Conservation (phyloP, 2,888 invertebrate species). For the Drosophila paramelanica region DNA sequence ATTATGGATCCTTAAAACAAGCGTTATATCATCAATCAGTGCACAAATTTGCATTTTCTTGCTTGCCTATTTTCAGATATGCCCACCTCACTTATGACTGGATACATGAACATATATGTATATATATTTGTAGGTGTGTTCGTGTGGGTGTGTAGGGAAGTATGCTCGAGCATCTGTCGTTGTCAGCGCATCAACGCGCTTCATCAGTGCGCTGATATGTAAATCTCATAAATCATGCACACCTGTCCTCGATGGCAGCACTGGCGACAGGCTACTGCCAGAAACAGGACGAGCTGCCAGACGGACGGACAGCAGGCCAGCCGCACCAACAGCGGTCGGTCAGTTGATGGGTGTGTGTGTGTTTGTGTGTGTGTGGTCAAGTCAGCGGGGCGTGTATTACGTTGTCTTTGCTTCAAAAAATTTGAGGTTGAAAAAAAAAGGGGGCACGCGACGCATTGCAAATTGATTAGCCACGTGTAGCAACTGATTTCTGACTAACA, state of each 20-base stretch:
- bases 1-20: constrained; percentile 33
- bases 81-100: not conserved
- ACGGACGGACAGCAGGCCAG: constrained; percentile 16
- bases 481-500: constrained; percentile 43
- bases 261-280: constrained; percentile 24
- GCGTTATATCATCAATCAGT: constrained; percentile 76
- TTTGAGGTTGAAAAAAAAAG: not conserved
- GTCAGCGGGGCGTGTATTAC: constrained; percentile 31
- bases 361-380: constrained; percentile 48
- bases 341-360: constrained; percentile 5
- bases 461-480: constrained; percentile 72
- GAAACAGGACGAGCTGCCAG: constrained; percentile 28
- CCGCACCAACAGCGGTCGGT: constrained; percentile 42
- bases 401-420: constrained; percentile 25
- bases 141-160: constrained; percentile 7
- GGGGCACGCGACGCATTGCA: constrained; percentile 34
- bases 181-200: constrained; percentile 79
- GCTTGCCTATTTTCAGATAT: constrained; percentile 49
- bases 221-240: constrained; percentile 84
- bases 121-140: constrained; percentile 7
- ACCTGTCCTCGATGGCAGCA: constrained; percentile 77
- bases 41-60: constrained; percentile 65
- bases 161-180: constrained; percentile 58
- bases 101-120: not conserved
- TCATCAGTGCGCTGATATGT: constrained; percentile 80